Conservation (phyloP, 1,140 invertebrate genomes). For the Hetaerina americana region DNA sequence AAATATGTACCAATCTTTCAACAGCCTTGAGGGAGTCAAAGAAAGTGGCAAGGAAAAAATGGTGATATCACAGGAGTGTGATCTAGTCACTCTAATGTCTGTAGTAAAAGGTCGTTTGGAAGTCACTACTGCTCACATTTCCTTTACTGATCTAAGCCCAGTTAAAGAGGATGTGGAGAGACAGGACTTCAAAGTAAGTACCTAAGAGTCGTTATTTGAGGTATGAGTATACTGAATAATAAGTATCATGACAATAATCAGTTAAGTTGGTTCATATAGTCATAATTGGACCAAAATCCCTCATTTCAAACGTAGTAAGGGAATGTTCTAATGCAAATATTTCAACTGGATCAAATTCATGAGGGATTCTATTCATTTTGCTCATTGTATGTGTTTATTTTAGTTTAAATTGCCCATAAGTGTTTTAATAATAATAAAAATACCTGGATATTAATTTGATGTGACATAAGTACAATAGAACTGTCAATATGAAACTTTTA, state of each 20-base stretch:
- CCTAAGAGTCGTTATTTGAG: background rate
- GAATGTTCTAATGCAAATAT: background rate
- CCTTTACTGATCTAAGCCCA: slow-evolving; percentile 45
- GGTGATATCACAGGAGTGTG: slow-evolving; percentile 46
- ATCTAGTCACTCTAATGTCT: slow-evolving; percentile 47
- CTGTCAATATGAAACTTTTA: background rate
- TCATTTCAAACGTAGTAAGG: background rate
- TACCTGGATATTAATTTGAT: slow-evolving; percentile 10
- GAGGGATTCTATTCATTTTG: background rate
- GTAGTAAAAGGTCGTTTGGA: slow-evolving; percentile 48
- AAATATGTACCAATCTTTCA: too few relatives aligned
- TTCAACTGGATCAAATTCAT: background rate
- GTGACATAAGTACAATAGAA: slow-evolving; percentile 29
- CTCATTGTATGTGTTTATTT: background rate
- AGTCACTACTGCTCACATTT: slow-evolving; percentile 46
- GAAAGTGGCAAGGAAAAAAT: slow-evolving; percentile 36
- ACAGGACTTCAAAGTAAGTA: slow-evolving; percentile 31
- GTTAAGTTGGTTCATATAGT: background rate
- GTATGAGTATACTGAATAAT: background rate
- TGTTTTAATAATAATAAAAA: background rate
- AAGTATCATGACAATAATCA: background rate
- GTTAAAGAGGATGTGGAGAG: slow-evolving; percentile 40
- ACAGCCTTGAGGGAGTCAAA: background rate
- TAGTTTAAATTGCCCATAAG: background rate
- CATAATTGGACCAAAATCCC: background rate